Percentiles rank a stretch among this genome's conserved stretches.
These are phyloP conservation scores for Pachypanchax playfairii DNA, from an alignment of 2,113 vertebrate species.

Conservation along the genomic window DNA sequence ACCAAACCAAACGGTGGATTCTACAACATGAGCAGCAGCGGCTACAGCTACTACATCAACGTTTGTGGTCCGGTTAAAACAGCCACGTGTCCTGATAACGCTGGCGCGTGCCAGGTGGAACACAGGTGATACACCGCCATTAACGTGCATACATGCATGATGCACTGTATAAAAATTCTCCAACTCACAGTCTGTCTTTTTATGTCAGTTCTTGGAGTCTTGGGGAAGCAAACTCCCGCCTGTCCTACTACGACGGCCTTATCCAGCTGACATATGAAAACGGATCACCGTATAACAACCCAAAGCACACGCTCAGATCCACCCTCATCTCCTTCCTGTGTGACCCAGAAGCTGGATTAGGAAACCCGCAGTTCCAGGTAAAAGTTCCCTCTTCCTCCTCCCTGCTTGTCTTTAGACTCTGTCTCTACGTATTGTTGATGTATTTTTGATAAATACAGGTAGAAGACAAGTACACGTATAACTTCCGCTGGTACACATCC, in stretches of 20 bases:
- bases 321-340: conserved; percentile 93
- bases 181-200: neutral
- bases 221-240: conserved; percentile 82
- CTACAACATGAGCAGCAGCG: conserved; percentile 75
- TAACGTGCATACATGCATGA: too few species aligned
- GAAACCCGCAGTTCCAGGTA: conserved; percentile 92
- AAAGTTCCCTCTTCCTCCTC: neutral
- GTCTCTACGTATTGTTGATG: neutral
- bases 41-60: conserved; percentile 87
- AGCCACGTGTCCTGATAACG: conserved; percentile 68
- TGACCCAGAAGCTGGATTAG: conserved; percentile 83
- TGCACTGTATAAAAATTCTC: too few species aligned
- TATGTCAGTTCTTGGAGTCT: conserved; percentile 83
- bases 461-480: conserved; percentile 90
- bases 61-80: conserved; percentile 82
- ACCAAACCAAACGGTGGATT: conserved; percentile 67
- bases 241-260: conserved; percentile 92
- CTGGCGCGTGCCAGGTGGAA: conserved; percentile 88
- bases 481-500: conserved; percentile 95
- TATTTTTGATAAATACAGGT: conserved; percentile 61
- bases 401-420: neutral
- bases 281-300: conserved; percentile 87
- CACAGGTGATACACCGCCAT: conserved; percentile 72
- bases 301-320: conserved; percentile 80
- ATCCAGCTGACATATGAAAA: conserved; percentile 88